A percentile compares a stretch with the other conserved stretches of the same genome.
These are phyloP conservation scores for Dinocampus coccinellae DNA, from an alignment of 2,888 invertebrate genomes.

Conservation along the genomic window DNA sequence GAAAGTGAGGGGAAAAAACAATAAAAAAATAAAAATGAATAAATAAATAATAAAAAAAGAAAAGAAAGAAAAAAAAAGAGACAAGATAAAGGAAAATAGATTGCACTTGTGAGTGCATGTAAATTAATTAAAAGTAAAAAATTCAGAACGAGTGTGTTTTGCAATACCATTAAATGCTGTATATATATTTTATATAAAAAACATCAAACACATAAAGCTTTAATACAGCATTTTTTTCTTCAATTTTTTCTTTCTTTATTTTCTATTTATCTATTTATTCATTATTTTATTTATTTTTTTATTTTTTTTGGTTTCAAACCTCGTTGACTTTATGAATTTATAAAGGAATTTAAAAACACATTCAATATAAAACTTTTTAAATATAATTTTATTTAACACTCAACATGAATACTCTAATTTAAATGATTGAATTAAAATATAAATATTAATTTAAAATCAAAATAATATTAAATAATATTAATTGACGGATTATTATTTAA, in stretches of 20 bases:
- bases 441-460: too few species aligned
- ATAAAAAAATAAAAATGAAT: too few species aligned
- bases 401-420: not conserved
- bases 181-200: not conserved
- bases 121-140: conserved; percentile 6
- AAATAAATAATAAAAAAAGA: not conserved
- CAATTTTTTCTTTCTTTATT: too few species aligned
- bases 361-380: not conserved
- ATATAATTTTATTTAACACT: not conserved
- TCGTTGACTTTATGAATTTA: not conserved
- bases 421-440: not conserved
- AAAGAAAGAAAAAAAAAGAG: not conserved
- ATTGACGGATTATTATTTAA: too few species aligned
- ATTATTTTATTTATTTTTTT: too few species aligned
- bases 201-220: not conserved
- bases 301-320: not conserved
- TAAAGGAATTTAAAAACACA: not conserved
- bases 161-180: not conserved
- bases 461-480: too few species aligned
- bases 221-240: not conserved
- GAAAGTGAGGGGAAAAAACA: too few species aligned
- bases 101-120: not conserved
- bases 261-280: too few species aligned
- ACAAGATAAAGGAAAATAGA: not conserved
- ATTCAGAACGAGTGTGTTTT: not conserved